Conservation (phyloP, 2,888 invertebrate species). For the Zygogramma bicolorata region DNA sequence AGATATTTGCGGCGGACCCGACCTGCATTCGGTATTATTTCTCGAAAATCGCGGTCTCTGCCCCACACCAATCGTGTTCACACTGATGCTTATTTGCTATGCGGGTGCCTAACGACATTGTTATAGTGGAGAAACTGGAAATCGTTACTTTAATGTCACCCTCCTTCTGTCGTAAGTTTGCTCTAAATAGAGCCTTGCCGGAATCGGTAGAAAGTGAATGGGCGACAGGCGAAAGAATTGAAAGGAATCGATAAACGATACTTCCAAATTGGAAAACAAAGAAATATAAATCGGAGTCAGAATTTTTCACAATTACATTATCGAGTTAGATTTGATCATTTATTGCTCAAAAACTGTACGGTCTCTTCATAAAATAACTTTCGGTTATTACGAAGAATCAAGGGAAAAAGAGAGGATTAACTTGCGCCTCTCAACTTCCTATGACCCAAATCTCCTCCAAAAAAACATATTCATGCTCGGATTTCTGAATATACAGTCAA, state of each 20-base stretch:
- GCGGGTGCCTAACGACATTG: slow-evolving; percentile 62
- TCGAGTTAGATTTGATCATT: neutral
- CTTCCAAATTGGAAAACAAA: neutral
- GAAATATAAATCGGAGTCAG: neutral
- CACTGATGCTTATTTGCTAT: slow-evolving; percentile 56
- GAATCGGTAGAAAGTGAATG: slow-evolving; percentile 26
- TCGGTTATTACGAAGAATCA: too few species aligned
- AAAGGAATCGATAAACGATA: slow-evolving; percentile 7
- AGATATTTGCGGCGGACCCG: slow-evolving; percentile 51
- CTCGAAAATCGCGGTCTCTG: slow-evolving; percentile 46
- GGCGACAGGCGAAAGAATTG: slow-evolving; percentile 24
- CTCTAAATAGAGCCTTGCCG: slow-evolving; percentile 35
- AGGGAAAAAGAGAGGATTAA: too few species aligned
- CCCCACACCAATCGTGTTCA: slow-evolving; percentile 53
- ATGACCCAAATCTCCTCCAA: too few species aligned
- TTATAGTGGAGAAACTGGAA: slow-evolving; percentile 51
- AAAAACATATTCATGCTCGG: too few species aligned
- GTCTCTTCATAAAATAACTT: too few species aligned
- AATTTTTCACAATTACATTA: too few species aligned
- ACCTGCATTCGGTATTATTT: slow-evolving; percentile 60
- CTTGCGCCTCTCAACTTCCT: too few species aligned
- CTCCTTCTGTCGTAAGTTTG: slow-evolving; percentile 30
- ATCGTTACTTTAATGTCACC: slow-evolving; percentile 45
- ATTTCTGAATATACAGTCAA: too few species aligned
- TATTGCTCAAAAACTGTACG: too few species aligned